Conservation (phyloP, 92 coral and sea anemone species). For the Chrysogorgia sp. region DNA sequence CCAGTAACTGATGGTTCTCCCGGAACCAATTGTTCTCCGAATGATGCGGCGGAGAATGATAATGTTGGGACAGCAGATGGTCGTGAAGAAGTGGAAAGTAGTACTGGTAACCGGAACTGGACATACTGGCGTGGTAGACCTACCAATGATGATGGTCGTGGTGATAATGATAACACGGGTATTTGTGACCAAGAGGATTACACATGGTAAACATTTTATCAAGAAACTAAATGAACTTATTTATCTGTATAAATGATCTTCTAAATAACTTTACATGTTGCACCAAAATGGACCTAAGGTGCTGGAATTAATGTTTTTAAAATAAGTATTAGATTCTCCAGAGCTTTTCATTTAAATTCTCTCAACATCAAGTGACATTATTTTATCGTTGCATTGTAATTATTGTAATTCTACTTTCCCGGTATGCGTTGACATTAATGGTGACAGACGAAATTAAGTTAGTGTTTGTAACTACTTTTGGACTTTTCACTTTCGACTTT, state of each 20-base stretch:
- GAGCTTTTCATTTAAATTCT: too few relatives aligned
- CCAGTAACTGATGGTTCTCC: neutral
- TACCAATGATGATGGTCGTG: slow-evolving; percentile 4
- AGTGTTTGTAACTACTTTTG: too few relatives aligned
- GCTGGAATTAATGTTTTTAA: too few relatives aligned
- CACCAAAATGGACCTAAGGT: neutral
- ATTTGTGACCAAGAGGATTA: slow-evolving; percentile 14
- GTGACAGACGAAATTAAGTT: too few relatives aligned
- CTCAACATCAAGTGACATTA: too few relatives aligned
- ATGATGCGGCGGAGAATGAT: neutral
- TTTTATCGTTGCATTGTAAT: too few relatives aligned
- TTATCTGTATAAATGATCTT: neutral
- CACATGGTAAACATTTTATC: slow-evolving; percentile 1
- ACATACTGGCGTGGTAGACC: neutral
- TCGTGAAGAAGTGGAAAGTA: neutral
- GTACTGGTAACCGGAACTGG: slow-evolving; percentile 1
- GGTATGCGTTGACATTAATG: too few relatives aligned
- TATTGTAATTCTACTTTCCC: too few relatives aligned
- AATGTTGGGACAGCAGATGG: neutral
- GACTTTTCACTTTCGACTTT: too few relatives aligned
- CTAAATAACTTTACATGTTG: neutral
- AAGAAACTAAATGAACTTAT: neutral
- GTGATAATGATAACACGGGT: neutral
- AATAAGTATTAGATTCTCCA: too few relatives aligned
- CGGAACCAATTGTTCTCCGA: neutral